Conservation (phyloP, 2,113 vertebrate genomes). For the Pollimyrus isidori region DNA sequence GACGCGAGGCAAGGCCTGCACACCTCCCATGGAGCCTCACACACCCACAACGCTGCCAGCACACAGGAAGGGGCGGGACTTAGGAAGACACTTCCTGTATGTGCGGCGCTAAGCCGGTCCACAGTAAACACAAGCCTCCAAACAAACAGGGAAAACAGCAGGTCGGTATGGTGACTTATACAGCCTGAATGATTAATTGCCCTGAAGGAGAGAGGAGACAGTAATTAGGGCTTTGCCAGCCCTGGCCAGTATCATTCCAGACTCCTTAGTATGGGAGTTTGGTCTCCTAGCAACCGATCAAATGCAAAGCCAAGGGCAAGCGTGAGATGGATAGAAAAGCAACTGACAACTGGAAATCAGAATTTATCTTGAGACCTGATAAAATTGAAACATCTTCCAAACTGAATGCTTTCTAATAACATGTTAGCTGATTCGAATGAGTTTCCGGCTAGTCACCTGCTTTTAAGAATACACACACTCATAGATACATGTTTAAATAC, state of each 20-base stretch:
- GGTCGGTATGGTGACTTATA: neutral
- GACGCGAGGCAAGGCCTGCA: neutral
- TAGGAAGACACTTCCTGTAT: neutral
- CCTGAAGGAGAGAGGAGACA: neutral
- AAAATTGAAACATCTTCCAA: neutral
- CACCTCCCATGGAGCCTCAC: neutral
- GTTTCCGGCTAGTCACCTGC: neutral
- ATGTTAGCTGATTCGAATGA: neutral
- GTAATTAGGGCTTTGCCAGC: neutral
- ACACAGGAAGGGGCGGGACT: neutral
- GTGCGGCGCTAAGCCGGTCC: neutral
- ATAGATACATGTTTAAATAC: neutral
- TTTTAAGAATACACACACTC: neutral
- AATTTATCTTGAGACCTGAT: neutral
- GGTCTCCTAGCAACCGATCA: constrained; percentile 19
- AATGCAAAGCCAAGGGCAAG: neutral
- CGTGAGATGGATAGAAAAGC: neutral
- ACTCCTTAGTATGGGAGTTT: neutral
- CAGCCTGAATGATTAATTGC: neutral
- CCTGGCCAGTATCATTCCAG: neutral
- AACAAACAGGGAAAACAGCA: neutral
- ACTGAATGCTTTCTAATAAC: neutral
- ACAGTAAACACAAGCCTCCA: neutral
- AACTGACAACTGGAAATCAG: neutral
- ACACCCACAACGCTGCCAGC: neutral